Conservation (phyloP, 2,888 invertebrate species). For the Pemphredon lugubris region DNA sequence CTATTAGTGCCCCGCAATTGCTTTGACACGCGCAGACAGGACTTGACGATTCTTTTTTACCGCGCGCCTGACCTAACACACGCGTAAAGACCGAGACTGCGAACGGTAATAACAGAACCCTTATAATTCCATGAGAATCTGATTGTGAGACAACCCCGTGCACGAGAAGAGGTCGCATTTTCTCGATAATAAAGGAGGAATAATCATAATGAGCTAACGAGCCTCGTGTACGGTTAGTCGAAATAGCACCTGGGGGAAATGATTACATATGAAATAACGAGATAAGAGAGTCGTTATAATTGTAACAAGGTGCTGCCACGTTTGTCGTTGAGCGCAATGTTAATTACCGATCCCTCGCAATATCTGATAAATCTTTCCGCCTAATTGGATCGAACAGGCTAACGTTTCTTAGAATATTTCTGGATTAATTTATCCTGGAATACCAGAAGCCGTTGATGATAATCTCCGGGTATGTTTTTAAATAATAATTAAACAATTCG, state of each 20-base stretch:
- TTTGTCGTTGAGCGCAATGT: slow-evolving; percentile 32
- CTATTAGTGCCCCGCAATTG: no score
- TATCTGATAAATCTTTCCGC: slow-evolving; percentile 43
- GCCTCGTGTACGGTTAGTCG: slow-evolving; percentile 56
- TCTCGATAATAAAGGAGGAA: slow-evolving; percentile 63
- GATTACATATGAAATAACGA: slow-evolving; percentile 58
- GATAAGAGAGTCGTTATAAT: slow-evolving; percentile 32
- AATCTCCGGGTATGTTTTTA: no score
- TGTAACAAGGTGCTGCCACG: slow-evolving; percentile 21
- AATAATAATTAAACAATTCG: no score
- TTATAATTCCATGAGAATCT: slow-evolving; percentile 63
- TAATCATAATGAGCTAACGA: slow-evolving; percentile 59
- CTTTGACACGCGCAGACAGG: no score
- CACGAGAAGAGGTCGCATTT: slow-evolving; percentile 53
- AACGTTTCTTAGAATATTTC: slow-evolving; percentile 16
- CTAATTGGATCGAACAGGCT: slow-evolving; percentile 48
- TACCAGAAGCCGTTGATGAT: no score
- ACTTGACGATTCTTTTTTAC: no score
- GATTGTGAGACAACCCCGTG: slow-evolving; percentile 51
- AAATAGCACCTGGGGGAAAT: slow-evolving; percentile 31
- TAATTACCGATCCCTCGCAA: slow-evolving; percentile 45
- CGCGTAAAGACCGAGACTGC: not conserved
- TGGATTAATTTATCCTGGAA: slow-evolving; percentile 5
- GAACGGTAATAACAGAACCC: not conserved
- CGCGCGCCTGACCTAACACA: not conserved